Conservation (phyloP, 2,888 invertebrate genomes). For the Dynastes hyllus region DNA sequence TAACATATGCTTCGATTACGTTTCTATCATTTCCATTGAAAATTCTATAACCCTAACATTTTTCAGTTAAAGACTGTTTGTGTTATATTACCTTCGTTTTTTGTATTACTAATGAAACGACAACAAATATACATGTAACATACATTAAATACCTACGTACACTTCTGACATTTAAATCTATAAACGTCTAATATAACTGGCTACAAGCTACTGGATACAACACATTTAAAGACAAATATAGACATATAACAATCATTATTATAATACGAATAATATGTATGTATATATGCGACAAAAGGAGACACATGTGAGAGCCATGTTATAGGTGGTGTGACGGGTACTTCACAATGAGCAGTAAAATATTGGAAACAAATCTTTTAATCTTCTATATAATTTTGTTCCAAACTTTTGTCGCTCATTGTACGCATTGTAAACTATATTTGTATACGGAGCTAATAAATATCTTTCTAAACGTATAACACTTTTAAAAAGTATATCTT, state of each 20-base stretch:
- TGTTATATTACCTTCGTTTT: conserved; percentile 4
- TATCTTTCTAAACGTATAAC: not conserved
- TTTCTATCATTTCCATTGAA: not conserved
- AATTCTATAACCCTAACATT: not conserved
- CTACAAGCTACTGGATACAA: conserved; percentile 26
- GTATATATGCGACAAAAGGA: not conserved
- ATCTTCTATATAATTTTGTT: too few relatives aligned
- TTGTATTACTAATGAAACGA: conserved; percentile 14
- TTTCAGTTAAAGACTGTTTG: not conserved
- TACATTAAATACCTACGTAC: conserved; percentile 33
- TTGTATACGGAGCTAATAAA: too few relatives aligned
- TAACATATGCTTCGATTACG: too few relatives aligned
- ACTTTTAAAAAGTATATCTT: not conserved
- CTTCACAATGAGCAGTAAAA: too few relatives aligned
- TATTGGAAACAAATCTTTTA: too few relatives aligned
- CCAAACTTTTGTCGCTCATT: too few relatives aligned
- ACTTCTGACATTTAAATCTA: conserved; percentile 31
- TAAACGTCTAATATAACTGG: conserved; percentile 20
- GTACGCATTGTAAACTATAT: too few relatives aligned
- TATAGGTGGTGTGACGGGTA: not conserved
- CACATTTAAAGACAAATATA: not conserved
- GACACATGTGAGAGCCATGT: not conserved
- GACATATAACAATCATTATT: not conserved
- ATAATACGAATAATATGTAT: not conserved
- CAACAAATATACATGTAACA: conserved; percentile 30